phyloP scores from a whole-genome alignment of 1,140 invertebrate species.

The Lordiphosa collinella region DNA sequence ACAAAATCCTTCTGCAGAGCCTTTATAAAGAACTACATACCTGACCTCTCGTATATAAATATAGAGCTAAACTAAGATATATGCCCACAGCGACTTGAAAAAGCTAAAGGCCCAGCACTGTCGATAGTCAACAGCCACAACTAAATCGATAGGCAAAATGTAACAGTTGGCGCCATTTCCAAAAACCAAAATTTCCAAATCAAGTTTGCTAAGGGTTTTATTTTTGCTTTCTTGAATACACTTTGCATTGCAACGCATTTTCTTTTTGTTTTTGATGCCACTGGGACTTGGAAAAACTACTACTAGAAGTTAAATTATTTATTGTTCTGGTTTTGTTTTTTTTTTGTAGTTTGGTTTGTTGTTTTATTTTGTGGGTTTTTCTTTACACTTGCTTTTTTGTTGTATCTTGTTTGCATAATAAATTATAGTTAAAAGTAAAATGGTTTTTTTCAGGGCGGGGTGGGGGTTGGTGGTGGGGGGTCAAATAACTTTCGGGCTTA shows the following conservation, averaged over 20 bases:
- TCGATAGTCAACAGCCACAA: too few relatives aligned
- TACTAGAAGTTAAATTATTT: constrained; percentile 47
- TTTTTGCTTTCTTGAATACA: constrained; percentile 41
- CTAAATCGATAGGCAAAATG: not conserved
- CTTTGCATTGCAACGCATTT: constrained; percentile 29
- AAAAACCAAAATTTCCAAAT: constrained; percentile 25
- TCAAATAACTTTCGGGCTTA: constrained; percentile 27
- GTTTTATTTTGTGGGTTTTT: constrained; percentile 40
- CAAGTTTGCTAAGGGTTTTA: constrained; percentile 31
- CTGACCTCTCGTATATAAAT: too few relatives aligned
- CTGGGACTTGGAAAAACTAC: constrained; percentile 32
- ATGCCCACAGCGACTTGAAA: too few relatives aligned
- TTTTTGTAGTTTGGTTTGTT: constrained; percentile 57
- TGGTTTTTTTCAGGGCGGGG: constrained; percentile 40
- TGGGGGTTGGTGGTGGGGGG: constrained; percentile 23
- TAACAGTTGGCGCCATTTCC: not conserved
- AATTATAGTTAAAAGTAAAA: constrained; percentile 73
- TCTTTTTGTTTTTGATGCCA: constrained; percentile 11
- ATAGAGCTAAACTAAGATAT: too few relatives aligned
- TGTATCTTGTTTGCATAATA: constrained; percentile 74
- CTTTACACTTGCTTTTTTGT: constrained; percentile 69
- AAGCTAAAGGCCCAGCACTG: too few relatives aligned
- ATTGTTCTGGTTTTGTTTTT: constrained; percentile 64
- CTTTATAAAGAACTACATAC: too few relatives aligned
- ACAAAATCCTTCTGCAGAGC: too few relatives aligned